A percentile compares a stretch with the other conserved stretches of the same genome.
These are phyloP conservation scores for Gracilinanus agilis DNA, from an alignment of 2,113 vertebrate genomes.

Conservation along the genomic window DNA sequence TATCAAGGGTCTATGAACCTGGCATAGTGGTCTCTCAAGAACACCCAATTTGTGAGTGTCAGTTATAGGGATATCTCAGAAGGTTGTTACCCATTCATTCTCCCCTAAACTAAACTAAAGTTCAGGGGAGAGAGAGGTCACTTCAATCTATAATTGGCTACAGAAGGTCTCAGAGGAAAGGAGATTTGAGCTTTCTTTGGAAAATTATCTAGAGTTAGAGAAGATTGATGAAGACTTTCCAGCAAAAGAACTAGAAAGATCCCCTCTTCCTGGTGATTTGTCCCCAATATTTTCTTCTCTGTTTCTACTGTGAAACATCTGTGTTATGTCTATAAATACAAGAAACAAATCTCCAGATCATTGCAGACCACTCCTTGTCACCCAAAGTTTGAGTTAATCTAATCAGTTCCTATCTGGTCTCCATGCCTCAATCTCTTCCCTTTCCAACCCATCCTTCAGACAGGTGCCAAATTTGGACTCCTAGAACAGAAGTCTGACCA, in stretches of 20 bases:
- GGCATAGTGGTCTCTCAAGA: neutral
- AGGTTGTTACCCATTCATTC: neutral
- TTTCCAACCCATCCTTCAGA: neutral
- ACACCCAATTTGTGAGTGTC: neutral
- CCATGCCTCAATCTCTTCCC: neutral
- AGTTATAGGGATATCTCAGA: neutral
- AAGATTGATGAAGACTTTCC: neutral
- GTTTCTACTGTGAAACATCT: neutral
- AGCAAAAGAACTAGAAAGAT: neutral
- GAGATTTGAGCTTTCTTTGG: neutral
- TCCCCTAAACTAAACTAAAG: neutral
- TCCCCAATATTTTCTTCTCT: neutral
- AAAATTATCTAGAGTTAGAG: neutral
- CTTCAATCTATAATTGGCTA: neutral
- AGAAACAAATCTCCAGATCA: conserved; percentile 86
- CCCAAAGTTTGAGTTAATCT: conserved; percentile 86
- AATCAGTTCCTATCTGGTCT: neutral
- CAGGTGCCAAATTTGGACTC: neutral
- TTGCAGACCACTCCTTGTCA: conserved; percentile 84
- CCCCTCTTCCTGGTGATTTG: neutral
- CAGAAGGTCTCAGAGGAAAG: neutral
- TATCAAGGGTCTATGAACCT: neutral
- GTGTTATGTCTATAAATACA: conserved; percentile 85
- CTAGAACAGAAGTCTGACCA: neutral
- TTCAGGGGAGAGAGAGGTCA: neutral